Percentiles rank a stretch among this genome's conserved stretches.
These are phyloP conservation scores for Bovichtus diacanthus DNA, from an alignment of 2,797 vertebrate species.

Conservation along the genomic window DNA sequence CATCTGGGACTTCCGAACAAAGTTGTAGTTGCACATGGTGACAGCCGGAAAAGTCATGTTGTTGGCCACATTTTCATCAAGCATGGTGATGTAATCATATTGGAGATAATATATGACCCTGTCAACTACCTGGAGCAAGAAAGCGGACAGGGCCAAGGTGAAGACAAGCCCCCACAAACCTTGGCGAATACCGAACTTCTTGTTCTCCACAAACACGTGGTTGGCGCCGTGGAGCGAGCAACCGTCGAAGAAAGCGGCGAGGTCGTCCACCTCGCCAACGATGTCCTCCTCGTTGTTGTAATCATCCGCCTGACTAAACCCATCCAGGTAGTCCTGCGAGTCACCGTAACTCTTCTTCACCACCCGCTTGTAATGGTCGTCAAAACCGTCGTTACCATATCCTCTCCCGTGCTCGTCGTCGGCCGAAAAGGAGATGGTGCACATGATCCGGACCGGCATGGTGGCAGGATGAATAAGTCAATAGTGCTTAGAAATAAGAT, in stretches of 20 bases:
- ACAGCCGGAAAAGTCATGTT: conserved; percentile 92
- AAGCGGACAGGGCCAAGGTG: conserved; percentile 89
- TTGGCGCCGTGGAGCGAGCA: conserved; percentile 94
- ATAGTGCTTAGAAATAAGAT: neutral
- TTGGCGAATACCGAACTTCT: conserved; percentile 87
- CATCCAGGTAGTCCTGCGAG: conserved; percentile 74
- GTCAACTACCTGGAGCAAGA: conserved; percentile 93
- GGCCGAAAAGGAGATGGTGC: conserved; percentile 93
- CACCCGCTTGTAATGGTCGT: conserved; percentile 83
- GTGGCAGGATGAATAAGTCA: conserved; percentile 18
- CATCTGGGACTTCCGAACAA: conserved; percentile 90
- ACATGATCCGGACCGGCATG: conserved; percentile 96
- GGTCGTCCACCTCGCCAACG: conserved; percentile 70
- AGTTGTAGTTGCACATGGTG: conserved; percentile 95
- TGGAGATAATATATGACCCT: conserved; percentile 89
- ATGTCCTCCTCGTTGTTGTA: conserved; percentile 79
- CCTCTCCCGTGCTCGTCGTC: conserved; percentile 83
- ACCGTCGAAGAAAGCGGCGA: conserved; percentile 88
- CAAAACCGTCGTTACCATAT: conserved; percentile 72
- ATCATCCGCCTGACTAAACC: conserved; percentile 64
- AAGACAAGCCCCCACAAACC: conserved; percentile 90
- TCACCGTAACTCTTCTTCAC: conserved; percentile 68
- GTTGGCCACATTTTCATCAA: conserved; percentile 88
- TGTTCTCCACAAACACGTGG: conserved; percentile 91
- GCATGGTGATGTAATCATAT: conserved; percentile 91